These are phyloP conservation scores for Hippocampus mohnikei DNA, from an alignment of 2,113 vertebrate species.

Conservation along the genomic window DNA sequence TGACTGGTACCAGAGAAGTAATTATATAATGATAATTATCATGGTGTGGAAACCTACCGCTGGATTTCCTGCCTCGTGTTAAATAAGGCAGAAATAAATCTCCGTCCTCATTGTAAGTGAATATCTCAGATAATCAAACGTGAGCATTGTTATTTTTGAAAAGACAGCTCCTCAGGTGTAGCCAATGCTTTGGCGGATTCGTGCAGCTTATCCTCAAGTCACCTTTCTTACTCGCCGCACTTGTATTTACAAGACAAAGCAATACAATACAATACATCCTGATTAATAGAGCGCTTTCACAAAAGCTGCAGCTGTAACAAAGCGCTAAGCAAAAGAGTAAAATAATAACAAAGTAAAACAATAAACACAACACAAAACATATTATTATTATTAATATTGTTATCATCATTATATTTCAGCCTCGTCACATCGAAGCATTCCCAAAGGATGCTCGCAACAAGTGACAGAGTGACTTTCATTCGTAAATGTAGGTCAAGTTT, in stretches of 20 bases:
- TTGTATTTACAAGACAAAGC: not conserved
- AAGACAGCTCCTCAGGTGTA: not conserved
- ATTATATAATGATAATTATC: no score
- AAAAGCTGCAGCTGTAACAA: no score
- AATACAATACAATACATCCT: no score
- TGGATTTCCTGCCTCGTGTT: not conserved
- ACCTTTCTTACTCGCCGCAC: not conserved
- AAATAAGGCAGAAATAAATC: not conserved
- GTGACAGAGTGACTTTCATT: not conserved
- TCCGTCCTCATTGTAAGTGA: no score
- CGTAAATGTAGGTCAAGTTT: conserved; percentile 4
- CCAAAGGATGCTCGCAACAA: not conserved
- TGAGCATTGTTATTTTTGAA: not conserved
- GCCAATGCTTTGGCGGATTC: not conserved
- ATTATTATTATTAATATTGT: not conserved
- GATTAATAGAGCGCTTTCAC: no score
- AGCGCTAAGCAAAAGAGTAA: no score
- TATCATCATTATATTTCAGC: not conserved
- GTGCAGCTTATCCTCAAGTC: not conserved
- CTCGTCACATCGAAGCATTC: not conserved
- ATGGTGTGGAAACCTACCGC: not conserved
- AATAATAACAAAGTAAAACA: no score
- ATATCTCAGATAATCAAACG: not conserved
- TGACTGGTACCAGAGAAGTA: not conserved
- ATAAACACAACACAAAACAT: no score